A percentile compares a stretch with the other conserved stretches of the same genome.
Evolutionary conservation across 2,113 vertebrate species (phyloP).

Genomic region (Gasterosteus nipponicus): DNA sequence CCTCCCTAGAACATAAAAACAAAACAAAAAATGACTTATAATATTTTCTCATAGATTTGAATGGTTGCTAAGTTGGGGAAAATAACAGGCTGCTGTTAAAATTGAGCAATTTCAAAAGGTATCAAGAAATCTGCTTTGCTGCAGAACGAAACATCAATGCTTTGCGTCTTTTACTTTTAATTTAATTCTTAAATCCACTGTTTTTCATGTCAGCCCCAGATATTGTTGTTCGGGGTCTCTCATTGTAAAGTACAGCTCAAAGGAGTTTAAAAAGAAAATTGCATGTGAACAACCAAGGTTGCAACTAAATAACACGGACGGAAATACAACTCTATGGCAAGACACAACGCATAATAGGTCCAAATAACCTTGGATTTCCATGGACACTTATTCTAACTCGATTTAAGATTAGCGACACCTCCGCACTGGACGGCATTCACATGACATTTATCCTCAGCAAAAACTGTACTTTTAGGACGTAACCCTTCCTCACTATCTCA

Average conservation of each 20-base stretch:
- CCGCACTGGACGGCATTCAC: constrained; percentile 6
- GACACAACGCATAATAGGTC: not conserved
- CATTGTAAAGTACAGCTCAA: constrained; percentile 1
- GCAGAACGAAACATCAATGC: constrained; percentile 20
- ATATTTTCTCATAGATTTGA: not conserved
- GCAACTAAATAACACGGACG: constrained; percentile 7
- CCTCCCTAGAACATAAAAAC: constrained; percentile 2
- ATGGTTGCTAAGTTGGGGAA: constrained; percentile 19
- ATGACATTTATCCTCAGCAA: constrained; percentile 40
- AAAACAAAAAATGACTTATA: constrained; percentile 1
- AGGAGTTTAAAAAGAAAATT: constrained; percentile 11
- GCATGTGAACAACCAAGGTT: not conserved
- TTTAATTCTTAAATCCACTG: constrained; percentile 3
- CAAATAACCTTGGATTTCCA: not conserved
- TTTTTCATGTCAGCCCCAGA: constrained; percentile 23
- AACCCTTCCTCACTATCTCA: constrained; percentile 57
- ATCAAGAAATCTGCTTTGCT: constrained; percentile 15
- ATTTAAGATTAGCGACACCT: constrained; percentile 10
- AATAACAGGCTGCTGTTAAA: not conserved
- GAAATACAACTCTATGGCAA: not conserved
- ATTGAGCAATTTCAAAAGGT: constrained; percentile 29
- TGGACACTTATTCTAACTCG: not conserved
- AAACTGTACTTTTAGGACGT: constrained; percentile 20
- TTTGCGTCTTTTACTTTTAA: constrained; percentile 1
- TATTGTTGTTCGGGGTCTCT: constrained; percentile 8